Base-by-base conservation (phyloP, 2,113 vertebrate species). In the Aramus guarauna region DNA sequence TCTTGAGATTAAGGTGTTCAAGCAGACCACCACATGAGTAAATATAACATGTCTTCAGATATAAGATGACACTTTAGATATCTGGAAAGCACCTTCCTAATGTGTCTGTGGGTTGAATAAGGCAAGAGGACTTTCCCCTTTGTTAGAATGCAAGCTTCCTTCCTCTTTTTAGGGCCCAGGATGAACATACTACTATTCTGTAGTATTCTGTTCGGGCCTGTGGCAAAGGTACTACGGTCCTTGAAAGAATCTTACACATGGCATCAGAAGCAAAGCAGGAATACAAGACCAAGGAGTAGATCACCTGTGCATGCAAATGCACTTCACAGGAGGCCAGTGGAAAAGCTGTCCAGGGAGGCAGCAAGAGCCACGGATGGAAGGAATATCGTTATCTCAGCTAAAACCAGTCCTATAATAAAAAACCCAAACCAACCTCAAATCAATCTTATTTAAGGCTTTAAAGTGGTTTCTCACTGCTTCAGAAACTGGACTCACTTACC, bases 361-460 rank as follows among this genome's bases (percentile, higher is more conserved):
- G 36, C 2, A 3, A 76, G 50, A 90, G 58, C 36, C 56, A 71
- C 21, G 17, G 17, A 77, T 4, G 43, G 79, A 80, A 76, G 20
- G 58, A 76, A 72, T 81, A 93, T 78, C 74, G 73, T 94, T 83
- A 91, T 59, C 83, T 83, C 55, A 89, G 85, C 52, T 94, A 88
- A 97, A 89, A 96, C 2, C 52, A 90, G 86, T n/a, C 45, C 41
- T 92, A 39, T 75, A 50, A 68, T 17, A 50, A 41, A 78, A 22
- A 19, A 30, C 39, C 14, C 9, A 83, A 75, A 43, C 41, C 78
- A 89, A 73, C 16, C 13, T 55, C 37, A 90, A 96, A 97, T 96
- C 88, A 77, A 94, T 97, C 82, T 96, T 96, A 95, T 85, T 97
- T 96, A 97, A 95, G 68, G 43, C 30, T 92, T 59, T 85, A 85